Base-by-base conservation (phyloP, 2,113 vertebrate species). In the Calyptommatus sinebrachiatus region DNA sequence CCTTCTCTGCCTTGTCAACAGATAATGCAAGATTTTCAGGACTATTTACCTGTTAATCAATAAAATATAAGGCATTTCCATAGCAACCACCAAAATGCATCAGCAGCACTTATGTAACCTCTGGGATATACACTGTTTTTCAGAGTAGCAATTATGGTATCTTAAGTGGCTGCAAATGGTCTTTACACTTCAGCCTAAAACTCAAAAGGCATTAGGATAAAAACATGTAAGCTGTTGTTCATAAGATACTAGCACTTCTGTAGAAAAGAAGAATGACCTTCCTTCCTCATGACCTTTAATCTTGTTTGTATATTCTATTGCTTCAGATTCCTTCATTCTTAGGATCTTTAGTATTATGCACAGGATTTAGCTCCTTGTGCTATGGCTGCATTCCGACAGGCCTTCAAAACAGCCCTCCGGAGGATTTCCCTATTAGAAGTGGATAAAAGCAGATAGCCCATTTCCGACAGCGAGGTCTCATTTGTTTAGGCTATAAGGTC, bases 31-130 rank as follows among this genome's bases (percentile, higher is more conserved):
- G 75, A 88, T 87, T 89, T 89, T 62, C 50, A 82, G 90, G 45
- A 73, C n/a, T 91, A 80, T 90, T 93, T 90, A 83, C 63, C 8
- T 84, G 83, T 41, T 88, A 88, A 88, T 91, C 85, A 88, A 91
- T 89, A 89, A 81, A 71, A 94, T 88, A 66, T 53, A 45, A 91
- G 71, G 89, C 3, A 66, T 93, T 92, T 73, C 88, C 24, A 82
- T 89, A 84, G 87, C 81, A 92, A 92, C 87, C 73, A 57, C 77
- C 22, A 81, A 65, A 83, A 84, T 65, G 75, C 41, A 77, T 82
- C 10, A 74, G 53, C 62, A 83, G n/a, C 74, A 80, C 24, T 88
- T 87, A 8, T 79, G 31, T 82, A 85, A 87, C 9, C 24, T 90
- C 67, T 85, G 61, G 71, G 65, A 88, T 81, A 85, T 60, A 79